phyloP scores from a whole-genome alignment of 2,888 invertebrate species.

The Scrobipalpa atriplicella region DNA sequence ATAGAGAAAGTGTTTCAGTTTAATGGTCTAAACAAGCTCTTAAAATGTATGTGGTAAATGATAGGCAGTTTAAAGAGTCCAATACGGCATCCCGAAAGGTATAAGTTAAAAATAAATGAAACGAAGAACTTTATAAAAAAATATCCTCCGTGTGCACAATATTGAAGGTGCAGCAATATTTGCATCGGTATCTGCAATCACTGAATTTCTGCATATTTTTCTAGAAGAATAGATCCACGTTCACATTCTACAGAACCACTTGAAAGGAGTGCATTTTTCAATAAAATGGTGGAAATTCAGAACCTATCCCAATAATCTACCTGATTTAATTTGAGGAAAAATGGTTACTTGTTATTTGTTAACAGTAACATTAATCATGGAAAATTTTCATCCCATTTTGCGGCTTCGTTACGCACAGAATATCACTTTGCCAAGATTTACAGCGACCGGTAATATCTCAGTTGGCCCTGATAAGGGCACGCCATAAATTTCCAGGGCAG shows the following conservation, averaged over 20 bases:
- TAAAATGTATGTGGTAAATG: too few species aligned
- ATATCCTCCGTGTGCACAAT: neutral
- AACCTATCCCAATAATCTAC: too few species aligned
- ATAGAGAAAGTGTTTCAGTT: too few species aligned
- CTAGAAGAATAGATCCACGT: neutral
- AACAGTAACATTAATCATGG: too few species aligned
- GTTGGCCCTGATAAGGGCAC: conserved; percentile 21
- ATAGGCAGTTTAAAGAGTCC: too few species aligned
- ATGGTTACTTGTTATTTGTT: too few species aligned
- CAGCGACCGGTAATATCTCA: conserved; percentile 22
- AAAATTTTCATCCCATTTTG: neutral
- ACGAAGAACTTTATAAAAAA: neutral
- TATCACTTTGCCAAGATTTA: conserved; percentile 19
- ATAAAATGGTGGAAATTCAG: too few species aligned
- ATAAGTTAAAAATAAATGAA: neutral
- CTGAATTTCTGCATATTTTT: neutral
- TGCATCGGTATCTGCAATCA: conserved; percentile 5
- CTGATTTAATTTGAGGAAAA: too few species aligned
- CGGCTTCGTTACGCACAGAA: conserved; percentile 13
- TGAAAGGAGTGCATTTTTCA: neutral
- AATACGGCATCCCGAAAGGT: too few species aligned
- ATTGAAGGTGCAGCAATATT: neutral
- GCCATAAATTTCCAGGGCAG: conserved; percentile 13
- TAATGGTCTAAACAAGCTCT: too few species aligned
- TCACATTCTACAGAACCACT: neutral